Base-by-base conservation (phyloP, 2,797 vertebrate species). In the Myotis pilosus region DNA sequence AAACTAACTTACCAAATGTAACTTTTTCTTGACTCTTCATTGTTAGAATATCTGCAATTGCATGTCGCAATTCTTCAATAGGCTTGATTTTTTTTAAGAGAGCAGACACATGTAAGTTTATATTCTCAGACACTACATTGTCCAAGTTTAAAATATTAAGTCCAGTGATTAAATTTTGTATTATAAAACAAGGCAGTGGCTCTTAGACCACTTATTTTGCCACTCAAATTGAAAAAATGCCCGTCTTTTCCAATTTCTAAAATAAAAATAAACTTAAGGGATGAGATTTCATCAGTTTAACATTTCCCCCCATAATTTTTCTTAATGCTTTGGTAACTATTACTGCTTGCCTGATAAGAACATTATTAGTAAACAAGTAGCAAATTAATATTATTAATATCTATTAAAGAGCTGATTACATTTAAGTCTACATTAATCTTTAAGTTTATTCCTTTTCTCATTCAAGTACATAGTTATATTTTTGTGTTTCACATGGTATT, bases 1-100 rank as follows among this genome's bases (percentile, higher is more conserved):
- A 79, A 15, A 93, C 6, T 13, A 51, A 97, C 98, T 98, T 97
- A 98, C 98, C 98, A 83, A 66, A 78, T 75, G 94, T 91, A 83
- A 95, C 62, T 82, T 97, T 97, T 11, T 96, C 87, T 95, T 95
- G 82, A 84, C 23, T 97, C 97, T 96, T 98, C 88, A 95, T 83
- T 89, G 90, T 94, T 57, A 97, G 80, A 78, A 75, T 96, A 55
- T 98, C 97, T 91, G 98, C 97, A 92, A 98, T 86, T 1, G 60
- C 51, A 2, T 71, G 82, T 57, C 98, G 92, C 74, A 98, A 75
- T 55, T 98, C 98, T 89, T 98, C 98, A 78, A 97, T 98, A 89
- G 98, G 98, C 98, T 98, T 95, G 68, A 87, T 62, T 44, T 92
- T 92, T 69, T 79, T 71, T 79, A 62, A 93, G 47, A 91, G 94